phyloP scores from a whole-genome alignment of 2,113 vertebrate species.

The Seriola quinqueradiata region DNA sequence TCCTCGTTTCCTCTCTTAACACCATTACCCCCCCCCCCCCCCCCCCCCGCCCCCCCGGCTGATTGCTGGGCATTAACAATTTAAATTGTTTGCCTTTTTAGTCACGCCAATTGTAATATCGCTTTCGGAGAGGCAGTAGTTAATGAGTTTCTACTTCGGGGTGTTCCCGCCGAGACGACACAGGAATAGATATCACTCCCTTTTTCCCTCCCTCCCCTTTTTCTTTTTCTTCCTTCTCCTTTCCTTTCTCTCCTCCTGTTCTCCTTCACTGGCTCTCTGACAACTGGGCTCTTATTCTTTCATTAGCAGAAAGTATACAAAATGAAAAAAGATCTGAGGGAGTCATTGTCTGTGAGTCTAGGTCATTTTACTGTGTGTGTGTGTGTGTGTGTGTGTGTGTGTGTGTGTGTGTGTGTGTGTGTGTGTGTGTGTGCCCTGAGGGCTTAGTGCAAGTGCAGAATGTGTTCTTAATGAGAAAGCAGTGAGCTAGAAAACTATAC shows the following conservation, averaged over 20 bases:
- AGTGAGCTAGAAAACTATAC: constrained; percentile 47
- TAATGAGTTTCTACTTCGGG: constrained; percentile 72
- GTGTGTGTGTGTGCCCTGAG: not conserved
- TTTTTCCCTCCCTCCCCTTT: not conserved
- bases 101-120: constrained; percentile 48
- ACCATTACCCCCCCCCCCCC: not conserved
- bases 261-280: not conserved
- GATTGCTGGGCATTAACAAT: constrained; percentile 59
- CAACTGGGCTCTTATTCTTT: constrained; percentile 1
- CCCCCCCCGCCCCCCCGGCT: constrained; percentile 11
- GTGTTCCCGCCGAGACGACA: constrained; percentile 42
- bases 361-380: not conserved
- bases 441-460: constrained; percentile 23
- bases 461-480: constrained; percentile 56
- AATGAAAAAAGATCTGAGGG: constrained; percentile 11
- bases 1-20: not conserved
- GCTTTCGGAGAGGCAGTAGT: constrained; percentile 49
- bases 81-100: constrained; percentile 68
- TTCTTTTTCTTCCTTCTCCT: not conserved
- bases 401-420: not conserved
- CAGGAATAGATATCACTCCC: constrained; percentile 48
- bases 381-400: not conserved
- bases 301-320: constrained; percentile 23
- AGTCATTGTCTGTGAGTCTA: not conserved
- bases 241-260: not conserved